Conservation (phyloP, 2,888 invertebrate genomes). For the Anorthoa munda region DNA sequence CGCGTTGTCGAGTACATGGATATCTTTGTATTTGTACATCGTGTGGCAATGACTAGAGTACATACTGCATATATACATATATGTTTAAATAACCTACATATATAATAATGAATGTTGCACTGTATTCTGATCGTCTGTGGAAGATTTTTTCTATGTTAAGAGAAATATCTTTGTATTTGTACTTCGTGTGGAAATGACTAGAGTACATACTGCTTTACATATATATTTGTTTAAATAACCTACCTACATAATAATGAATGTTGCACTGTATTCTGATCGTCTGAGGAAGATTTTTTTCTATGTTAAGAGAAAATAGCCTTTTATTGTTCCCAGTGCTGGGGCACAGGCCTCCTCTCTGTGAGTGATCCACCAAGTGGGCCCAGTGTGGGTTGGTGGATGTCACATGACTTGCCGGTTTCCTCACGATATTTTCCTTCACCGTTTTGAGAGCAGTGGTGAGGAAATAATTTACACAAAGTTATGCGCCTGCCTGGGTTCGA, state of each 20-base stretch:
- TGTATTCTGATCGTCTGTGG: background rate
- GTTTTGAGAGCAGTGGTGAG: no score
- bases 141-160: background rate
- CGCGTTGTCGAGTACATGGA: slow-evolving; percentile 23
- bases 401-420: no score
- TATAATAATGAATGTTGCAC: background rate
- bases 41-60: slow-evolving; percentile 28
- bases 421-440: no score
- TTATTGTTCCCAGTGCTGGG: no score
- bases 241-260: background rate
- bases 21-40: slow-evolving; percentile 13
- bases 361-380: no score
- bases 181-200: slow-evolving; percentile 28
- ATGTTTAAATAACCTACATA: background rate
- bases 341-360: no score
- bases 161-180: background rate
- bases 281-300: background rate
- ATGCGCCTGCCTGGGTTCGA: no score
- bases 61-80: background rate
- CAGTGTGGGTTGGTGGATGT: no score
- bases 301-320: background rate
- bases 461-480: no score
- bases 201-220: slow-evolving; percentile 1
- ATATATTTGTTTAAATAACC: background rate
- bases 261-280: background rate